Evolutionary conservation across 2,888 invertebrate genomes (phyloP), one percentile per base, ranked within the genome.

Genomic region (Clivina fossor): DNA sequence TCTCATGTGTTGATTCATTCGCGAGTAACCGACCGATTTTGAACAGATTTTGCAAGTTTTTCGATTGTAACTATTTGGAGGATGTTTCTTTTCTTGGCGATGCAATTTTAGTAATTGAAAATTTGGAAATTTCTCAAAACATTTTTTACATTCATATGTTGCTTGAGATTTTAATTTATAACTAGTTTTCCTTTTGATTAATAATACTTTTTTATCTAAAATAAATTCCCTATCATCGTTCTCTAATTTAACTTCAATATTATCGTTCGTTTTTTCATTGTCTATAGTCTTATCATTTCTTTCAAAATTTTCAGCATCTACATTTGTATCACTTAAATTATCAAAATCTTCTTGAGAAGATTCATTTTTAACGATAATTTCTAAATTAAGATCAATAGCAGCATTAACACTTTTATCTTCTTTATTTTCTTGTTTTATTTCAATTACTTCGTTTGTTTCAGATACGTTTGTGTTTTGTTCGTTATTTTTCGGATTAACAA

Each of bases 1-100:
- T 16, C 68, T 54, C 56, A 67, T 63, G 51, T 71, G 71, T 54
- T 54, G 53, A 11, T 54, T 54, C 53, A 54, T 54, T 16, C 53
- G 35, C 1, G 53, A 53, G 11, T 53, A 53, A 4, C 47, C 54
- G 2, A 55, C 54, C 20, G 38, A 38, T 47, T 55, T 55, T 2
- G 19, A 15, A 20, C 54, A 55, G 3, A 55, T 40, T 40, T 37
- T 46, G 32, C 54, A 55, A 4, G 30, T 38, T 40, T 47, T 55
- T 4, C 47, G 16, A 5, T 40, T 38, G 22, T 55, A 55, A 30
- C 38, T 30, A 28, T 55, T 55, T 11, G 28, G 37, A 3, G 54
- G 54, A 20, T 55, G 54, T 30, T 55, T 18, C 4, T 20, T 47
- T 13, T 47, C 47, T 15, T 47, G 20, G n/a, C 54, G 16, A 16